Base-by-base conservation (phyloP, 2,113 vertebrate species). In the Clinocottus analis region DNA sequence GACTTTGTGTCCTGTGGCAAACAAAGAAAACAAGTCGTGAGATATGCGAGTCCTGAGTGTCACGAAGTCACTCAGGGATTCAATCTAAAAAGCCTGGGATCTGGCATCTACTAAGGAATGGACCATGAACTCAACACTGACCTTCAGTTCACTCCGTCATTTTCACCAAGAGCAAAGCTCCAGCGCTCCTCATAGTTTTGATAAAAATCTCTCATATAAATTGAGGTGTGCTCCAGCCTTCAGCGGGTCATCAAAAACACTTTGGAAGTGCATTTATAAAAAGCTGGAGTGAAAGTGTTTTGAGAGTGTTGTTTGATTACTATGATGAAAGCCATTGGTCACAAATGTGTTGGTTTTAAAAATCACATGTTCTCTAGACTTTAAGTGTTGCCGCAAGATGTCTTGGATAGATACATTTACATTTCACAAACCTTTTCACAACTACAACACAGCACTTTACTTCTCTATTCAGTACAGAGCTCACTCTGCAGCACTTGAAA, bases 401-500 rank as follows among this genome's bases (percentile, higher is more conserved):
- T 41, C 63, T 25, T 17, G 31, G n/a, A 58, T 39, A 31, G 43
- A 65, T 16, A 16, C 4, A 21, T 59, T 16, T 29, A 29, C 5
- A 25, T 41, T 65, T 63, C 13, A 62, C 17, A 55, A 19, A 17
- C 51, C 37, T 31, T 78, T 71, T 63, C 9, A 53, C 27, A 43
- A 25, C 53, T 41, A 5, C 21, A 25, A 33, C 27, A 49, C 29
- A 14, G 9, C 31, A 63, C 37, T 72, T 71, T 37, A 27, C 43
- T 5, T 66, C 25, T 66, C 29, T 49, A 47, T 73, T 16, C 12
- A 72, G 43, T n/a, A 55, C 39, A 31, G 55, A 58, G 43, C 70
- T 53, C 70, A 73, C 29, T 58, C 17, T 59, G 55, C 56, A 68
- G 41, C 56, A 29, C 63, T 80, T 58, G 17, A 67, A 67, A 49